These are phyloP conservation scores for Aleiodes sp. DNA, from an alignment of 1,140 invertebrate species.

Conservation along the genomic window DNA sequence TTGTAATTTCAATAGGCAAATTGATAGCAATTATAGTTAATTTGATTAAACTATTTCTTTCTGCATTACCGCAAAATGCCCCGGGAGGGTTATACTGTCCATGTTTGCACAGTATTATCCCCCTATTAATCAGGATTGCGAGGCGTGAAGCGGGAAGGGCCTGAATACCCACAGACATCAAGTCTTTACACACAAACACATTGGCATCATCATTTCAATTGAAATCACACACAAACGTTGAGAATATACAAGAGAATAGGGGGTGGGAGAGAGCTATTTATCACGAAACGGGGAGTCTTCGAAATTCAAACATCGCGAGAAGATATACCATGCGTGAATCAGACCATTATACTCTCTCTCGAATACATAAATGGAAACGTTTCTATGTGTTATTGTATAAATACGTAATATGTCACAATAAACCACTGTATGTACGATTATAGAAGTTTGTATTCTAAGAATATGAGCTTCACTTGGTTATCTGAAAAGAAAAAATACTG, in stretches of 20 bases:
- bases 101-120: slow-evolving; percentile 59
- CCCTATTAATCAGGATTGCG: slow-evolving; percentile 58
- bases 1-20: not conserved
- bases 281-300: slow-evolving; percentile 25
- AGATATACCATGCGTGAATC: slow-evolving; percentile 6
- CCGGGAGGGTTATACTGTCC: slow-evolving; percentile 41
- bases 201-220: slow-evolving; percentile 12
- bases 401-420: slow-evolving; percentile 8
- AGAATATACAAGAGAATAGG: no score
- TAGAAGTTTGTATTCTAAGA: not conserved
- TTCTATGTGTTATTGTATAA: not conserved
- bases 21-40: not conserved
- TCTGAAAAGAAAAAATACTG: not conserved
- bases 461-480: not conserved
- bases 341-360: not conserved
- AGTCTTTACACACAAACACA: not conserved
- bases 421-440: not conserved
- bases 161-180: slow-evolving; percentile 13
- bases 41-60: not conserved
- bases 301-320: not conserved
- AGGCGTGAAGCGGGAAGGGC: slow-evolving; percentile 19
- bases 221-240: no score
- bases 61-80: not conserved
- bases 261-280: slow-evolving; percentile 14
- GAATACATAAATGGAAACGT: not conserved